Conservation (phyloP, 1,140 invertebrate genomes). For the Musca domestica region DNA sequence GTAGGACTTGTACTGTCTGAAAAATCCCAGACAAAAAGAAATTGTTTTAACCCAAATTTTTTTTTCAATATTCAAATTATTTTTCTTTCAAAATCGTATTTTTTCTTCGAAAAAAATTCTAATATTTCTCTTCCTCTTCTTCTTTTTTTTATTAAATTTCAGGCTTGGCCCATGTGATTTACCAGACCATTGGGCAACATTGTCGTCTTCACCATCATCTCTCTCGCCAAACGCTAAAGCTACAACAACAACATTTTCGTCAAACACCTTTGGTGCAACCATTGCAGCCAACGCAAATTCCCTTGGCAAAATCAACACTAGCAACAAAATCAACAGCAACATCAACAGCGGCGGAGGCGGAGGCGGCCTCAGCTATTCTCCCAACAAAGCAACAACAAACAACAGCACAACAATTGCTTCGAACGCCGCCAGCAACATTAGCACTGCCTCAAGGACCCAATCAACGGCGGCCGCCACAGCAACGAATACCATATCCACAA, state of each 20-base stretch:
- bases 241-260: constrained; percentile 27
- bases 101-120: too few species aligned
- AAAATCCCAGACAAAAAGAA: too few species aligned
- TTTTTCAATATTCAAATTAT: too few species aligned
- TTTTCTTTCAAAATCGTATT: too few species aligned
- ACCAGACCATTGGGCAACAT: constrained; percentile 53
- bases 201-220: constrained; percentile 28
- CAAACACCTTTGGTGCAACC: constrained; percentile 8
- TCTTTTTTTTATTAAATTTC: constrained; percentile 23
- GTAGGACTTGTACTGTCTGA: too few species aligned
- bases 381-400: not conserved
- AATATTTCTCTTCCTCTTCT: too few species aligned
- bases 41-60: too few species aligned
- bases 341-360: constrained; percentile 8
- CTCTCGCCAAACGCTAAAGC: constrained; percentile 33
- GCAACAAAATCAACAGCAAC: constrained; percentile 27
- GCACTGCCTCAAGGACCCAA: not conserved
- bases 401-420: not conserved
- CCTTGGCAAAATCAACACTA: constrained; percentile 22
- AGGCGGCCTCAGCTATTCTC: not conserved
- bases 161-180: constrained; percentile 55
- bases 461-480: not conserved
- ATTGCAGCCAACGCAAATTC: constrained; percentile 37
- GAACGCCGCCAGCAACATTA: not conserved
- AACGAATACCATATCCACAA: not conserved